Evolutionary conservation across 2,797 vertebrate species (phyloP).

Genomic region (Chelon auratus): DNA sequence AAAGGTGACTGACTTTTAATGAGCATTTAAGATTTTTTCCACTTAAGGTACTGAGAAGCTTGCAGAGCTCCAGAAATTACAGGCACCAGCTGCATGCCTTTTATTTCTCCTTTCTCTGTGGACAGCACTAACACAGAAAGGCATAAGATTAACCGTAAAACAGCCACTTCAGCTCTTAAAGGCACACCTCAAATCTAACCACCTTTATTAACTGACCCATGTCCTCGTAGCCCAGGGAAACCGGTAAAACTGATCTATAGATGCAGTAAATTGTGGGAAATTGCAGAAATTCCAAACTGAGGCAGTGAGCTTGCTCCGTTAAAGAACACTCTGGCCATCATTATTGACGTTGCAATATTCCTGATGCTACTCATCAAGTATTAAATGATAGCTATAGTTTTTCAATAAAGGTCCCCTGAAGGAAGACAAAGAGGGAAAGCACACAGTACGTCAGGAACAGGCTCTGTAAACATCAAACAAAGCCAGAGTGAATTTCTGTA

Average conservation of each 20-base stretch:
- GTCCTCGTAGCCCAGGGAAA: neutral
- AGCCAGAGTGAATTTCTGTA: constrained; percentile 7
- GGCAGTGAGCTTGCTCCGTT: neutral
- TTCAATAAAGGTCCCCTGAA: constrained; percentile 1
- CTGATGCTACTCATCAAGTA: neutral
- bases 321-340: neutral
- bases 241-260: constrained; percentile 10
- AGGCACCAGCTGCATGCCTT: too few relatives aligned
- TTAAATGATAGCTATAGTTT: constrained; percentile 3
- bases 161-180: constrained; percentile 7
- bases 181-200: neutral
- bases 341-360: constrained; percentile 29
- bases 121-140: neutral
- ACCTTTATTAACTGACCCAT: neutral
- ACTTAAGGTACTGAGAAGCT: too few relatives aligned
- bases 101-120: neutral
- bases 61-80: too few relatives aligned
- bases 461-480: constrained; percentile 4
- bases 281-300: constrained; percentile 1
- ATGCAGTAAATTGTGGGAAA: neutral
- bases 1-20: too few relatives aligned
- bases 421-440: neutral
- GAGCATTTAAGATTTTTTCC: too few relatives aligned
- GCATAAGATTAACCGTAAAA: neutral
- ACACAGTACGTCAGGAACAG: neutral